Evolutionary conservation across 2,888 invertebrate genomes (phyloP).

Genomic region (Agapetus fuscipes): DNA sequence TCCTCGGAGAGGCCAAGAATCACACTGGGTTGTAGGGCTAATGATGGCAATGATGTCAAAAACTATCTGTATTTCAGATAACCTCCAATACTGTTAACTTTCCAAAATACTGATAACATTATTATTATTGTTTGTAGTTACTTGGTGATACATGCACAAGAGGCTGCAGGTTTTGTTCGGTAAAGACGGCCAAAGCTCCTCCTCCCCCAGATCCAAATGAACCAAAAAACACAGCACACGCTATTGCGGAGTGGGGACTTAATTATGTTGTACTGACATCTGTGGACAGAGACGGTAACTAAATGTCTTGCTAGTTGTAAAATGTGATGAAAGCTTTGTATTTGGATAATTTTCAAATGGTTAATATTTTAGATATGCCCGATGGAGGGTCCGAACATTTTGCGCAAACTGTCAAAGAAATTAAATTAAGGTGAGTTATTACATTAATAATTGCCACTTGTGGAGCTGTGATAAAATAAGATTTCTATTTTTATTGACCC

Average conservation of each 20-base stretch:
- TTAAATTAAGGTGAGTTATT: conserved; percentile 64
- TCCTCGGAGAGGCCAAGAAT: too few species aligned
- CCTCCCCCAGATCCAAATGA: conserved; percentile 84
- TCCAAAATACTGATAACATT: too few species aligned
- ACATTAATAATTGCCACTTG: too few species aligned
- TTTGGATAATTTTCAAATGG: too few species aligned
- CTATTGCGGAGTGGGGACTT: conserved; percentile 89
- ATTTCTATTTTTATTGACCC: too few species aligned
- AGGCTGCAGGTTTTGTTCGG: conserved; percentile 97
- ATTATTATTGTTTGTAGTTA: too few species aligned
- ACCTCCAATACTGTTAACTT: too few species aligned
- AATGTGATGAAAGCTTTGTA: conserved; percentile 6
- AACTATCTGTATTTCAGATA: too few species aligned
- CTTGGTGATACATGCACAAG: conserved; percentile 99
- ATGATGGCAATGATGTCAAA: too few species aligned
- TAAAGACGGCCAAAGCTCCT: conserved; percentile 89
- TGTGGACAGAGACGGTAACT: conserved; percentile 89
- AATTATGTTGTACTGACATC: conserved; percentile 97
- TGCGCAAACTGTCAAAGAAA: conserved; percentile 80
- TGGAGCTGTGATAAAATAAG: too few species aligned
- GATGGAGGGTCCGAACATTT: conserved; percentile 95
- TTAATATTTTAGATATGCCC: conserved; percentile 68
- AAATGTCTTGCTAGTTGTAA: conserved; percentile 3
- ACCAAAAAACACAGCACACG: conserved; percentile 85
- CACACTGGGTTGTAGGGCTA: too few species aligned